Evolutionary conservation across 2,888 invertebrate species (phyloP).

Genomic region (Megastigmus dorsalis): DNA sequence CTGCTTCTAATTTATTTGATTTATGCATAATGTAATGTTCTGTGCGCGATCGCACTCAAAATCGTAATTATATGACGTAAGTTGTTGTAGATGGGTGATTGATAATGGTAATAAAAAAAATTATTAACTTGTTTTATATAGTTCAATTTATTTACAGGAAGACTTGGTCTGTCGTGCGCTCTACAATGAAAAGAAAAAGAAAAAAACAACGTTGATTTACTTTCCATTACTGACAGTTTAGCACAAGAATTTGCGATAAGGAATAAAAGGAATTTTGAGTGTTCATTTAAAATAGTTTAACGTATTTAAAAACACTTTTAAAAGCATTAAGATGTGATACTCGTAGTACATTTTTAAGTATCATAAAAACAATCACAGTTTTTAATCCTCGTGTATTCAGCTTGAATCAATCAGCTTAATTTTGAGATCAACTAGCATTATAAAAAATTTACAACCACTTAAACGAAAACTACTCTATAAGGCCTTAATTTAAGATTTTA

Average conservation of each 20-base stretch:
- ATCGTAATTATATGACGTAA: not conserved
- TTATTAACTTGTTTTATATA: constrained; percentile 41
- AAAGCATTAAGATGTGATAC: constrained; percentile 4
- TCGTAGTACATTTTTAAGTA: constrained; percentile 9
- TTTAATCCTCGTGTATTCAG: too few relatives aligned
- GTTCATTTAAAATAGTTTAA: constrained; percentile 42
- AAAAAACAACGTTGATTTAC: constrained; percentile 50
- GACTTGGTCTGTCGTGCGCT: constrained; percentile 56
- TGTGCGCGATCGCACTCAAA: not conserved
- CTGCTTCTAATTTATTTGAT: not conserved
- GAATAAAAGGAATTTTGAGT: constrained; percentile 42
- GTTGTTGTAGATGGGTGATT: constrained; percentile 19
- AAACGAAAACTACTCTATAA: too few relatives aligned
- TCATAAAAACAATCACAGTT: constrained; percentile 29
- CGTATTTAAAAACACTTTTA: constrained; percentile 19
- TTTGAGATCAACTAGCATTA: too few relatives aligned
- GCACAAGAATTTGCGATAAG: constrained; percentile 49
- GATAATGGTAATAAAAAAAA: constrained; percentile 43
- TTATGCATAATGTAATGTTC: not conserved
- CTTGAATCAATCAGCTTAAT: too few relatives aligned
- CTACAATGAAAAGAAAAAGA: constrained; percentile 54
- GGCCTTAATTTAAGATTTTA: too few relatives aligned
- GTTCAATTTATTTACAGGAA: constrained; percentile 57
- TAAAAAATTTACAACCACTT: too few relatives aligned
- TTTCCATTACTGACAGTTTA: constrained; percentile 50